phyloP scores from a whole-genome alignment of 1,140 invertebrate species.

The Subanguina moxae region DNA sequence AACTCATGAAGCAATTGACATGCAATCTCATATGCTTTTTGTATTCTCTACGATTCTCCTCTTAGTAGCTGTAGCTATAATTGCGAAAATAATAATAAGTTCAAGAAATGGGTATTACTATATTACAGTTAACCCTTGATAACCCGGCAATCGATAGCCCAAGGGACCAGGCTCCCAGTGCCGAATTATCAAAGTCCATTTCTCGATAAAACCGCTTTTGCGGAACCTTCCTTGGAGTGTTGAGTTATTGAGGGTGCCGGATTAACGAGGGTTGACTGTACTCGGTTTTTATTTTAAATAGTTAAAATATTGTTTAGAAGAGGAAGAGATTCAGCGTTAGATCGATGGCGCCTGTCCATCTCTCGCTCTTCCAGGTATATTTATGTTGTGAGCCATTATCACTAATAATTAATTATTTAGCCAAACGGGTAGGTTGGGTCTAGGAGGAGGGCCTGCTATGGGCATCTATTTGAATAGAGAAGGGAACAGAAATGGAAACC shows the following conservation, averaged over 20 bases:
- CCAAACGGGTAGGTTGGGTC: constrained; percentile 4
- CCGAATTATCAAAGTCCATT: too few relatives aligned
- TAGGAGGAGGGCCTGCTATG: constrained; percentile 7
- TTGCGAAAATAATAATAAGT: constrained; percentile 18
- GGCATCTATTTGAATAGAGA: constrained; percentile 2
- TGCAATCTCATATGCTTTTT: constrained; percentile 22
- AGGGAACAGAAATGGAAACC: neutral
- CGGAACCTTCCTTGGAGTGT: too few relatives aligned
- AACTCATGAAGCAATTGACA: neutral
- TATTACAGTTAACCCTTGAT: too few relatives aligned
- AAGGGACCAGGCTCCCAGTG: too few relatives aligned
- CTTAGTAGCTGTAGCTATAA: constrained; percentile 23
- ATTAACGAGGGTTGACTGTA: too few relatives aligned
- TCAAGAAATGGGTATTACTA: neutral
- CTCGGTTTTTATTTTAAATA: too few relatives aligned
- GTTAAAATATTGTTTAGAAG: neutral
- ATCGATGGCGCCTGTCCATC: neutral
- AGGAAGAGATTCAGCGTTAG: neutral
- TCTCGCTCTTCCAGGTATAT: constrained; percentile 5
- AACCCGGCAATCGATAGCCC: too few relatives aligned
- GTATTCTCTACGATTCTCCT: constrained; percentile 25
- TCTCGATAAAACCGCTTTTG: neutral
- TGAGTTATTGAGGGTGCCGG: too few relatives aligned
- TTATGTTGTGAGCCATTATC: too few relatives aligned
- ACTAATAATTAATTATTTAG: too few relatives aligned